Percentiles rank a stretch among this genome's conserved stretches.
Conservation (phyloP, 2,113 vertebrate species). For the Lepidothrix coronata region DNA sequence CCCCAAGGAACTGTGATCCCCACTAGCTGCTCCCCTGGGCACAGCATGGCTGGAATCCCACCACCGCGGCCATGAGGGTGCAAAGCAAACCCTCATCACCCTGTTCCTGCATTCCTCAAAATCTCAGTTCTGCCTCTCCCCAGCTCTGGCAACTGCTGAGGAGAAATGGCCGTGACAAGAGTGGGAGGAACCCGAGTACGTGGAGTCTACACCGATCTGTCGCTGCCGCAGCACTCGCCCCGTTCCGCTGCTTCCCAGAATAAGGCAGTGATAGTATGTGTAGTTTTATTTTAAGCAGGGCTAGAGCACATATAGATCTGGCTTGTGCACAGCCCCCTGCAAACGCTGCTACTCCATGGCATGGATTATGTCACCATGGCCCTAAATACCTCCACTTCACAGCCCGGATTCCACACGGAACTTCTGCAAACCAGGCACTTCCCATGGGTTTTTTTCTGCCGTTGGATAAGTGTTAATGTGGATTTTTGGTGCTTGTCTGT, state of each 20-base stretch:
- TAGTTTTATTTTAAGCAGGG: not conserved
- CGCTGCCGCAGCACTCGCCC: not conserved
- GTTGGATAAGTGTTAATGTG: not conserved
- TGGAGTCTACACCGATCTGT: not conserved
- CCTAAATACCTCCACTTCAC: not conserved
- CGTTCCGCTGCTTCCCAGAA: not conserved
- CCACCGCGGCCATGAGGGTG: not conserved
- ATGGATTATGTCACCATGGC: not conserved
- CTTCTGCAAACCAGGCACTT: not conserved
- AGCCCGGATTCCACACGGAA: not conserved
- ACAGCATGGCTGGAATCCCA: not conserved
- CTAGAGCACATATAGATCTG: slow-evolving; percentile 18
- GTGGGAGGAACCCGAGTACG: not conserved
- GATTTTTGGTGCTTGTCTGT: slow-evolving; percentile 43
- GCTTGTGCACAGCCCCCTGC: not conserved
- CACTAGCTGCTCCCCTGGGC: not conserved
- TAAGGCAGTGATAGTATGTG: not conserved
- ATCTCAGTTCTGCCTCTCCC: not conserved
- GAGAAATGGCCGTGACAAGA: not conserved
- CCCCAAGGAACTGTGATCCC: not conserved
- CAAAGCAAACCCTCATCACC: not conserved
- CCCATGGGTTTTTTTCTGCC: not conserved
- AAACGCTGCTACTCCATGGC: not conserved
- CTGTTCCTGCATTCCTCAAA: not conserved
- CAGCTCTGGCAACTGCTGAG: not conserved